Evolutionary conservation across 2,888 invertebrate genomes (phyloP), one percentile per base, ranked within the genome.

Genomic region (Amphipoea lucens): DNA sequence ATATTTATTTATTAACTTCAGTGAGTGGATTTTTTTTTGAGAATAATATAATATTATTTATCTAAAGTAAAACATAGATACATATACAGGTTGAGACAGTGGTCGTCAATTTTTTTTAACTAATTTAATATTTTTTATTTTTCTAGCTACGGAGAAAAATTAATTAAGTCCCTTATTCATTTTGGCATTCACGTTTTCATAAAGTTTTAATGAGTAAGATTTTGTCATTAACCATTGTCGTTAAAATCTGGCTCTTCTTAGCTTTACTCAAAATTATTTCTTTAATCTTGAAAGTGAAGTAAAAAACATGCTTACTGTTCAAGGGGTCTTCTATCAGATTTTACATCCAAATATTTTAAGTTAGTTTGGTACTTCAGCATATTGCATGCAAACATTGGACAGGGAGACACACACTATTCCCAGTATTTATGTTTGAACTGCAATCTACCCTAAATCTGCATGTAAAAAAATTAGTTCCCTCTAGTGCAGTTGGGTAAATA

Each of bases 121-220:
- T 29, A 40, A 40, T 40, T 40, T 40, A 40, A 40, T 0, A 40
- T 40, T 40, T 40, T 40, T n/a, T n/a, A n/a, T n/a, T n/a, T n/a
- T n/a, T n/a, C n/a, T n/a, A n/a, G n/a, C n/a, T n/a, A n/a, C n/a
- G n/a, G n/a, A n/a, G n/a, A n/a, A n/a, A n/a, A n/a, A n/a, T n/a
- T n/a, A n/a, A n/a, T n/a, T n/a, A n/a, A 40, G 17, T 63, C 12
- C 23, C 2, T 20, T 20, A 40, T 57, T 48, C 14, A 71, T 67
- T 71, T 36, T 23, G 1, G 20, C 29, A 20, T 60, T 51, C 45
- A 54, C 2, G 7, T 68, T 72, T 76, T 71, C 69, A 73, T 79
- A 78, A 81, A 81, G 60, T 86, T 82, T 89, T 88, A 89, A 89
- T 88, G 84, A 86, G 83, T 74, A 86, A 85, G 69, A 74, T 65